Conservation (phyloP, 2,888 invertebrate genomes). For the Petrolisthes manimaculis region DNA sequence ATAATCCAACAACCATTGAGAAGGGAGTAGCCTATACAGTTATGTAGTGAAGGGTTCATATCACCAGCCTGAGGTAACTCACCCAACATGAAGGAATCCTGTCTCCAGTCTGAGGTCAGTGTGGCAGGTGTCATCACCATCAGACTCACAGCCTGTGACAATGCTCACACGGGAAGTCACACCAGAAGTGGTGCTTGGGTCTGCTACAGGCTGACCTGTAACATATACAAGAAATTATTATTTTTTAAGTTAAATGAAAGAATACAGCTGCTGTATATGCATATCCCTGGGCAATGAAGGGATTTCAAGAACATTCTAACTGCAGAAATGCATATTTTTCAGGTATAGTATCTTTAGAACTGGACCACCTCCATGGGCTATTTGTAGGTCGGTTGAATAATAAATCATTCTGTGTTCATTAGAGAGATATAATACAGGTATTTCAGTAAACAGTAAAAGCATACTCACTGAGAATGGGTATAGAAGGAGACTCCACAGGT, state of each 20-base stretch:
- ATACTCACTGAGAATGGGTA: constrained; percentile 28
- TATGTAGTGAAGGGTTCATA: too few species aligned
- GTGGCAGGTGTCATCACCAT: constrained; percentile 47
- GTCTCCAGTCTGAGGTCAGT: constrained; percentile 46
- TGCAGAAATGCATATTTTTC: neutral
- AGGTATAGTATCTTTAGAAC: too few species aligned
- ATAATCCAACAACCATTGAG: too few species aligned
- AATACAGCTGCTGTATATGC: neutral
- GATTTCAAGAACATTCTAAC: neutral
- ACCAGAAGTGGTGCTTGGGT: neutral
- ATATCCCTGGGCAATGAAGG: neutral
- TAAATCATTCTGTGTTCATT: too few species aligned
- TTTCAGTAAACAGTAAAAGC: neutral
- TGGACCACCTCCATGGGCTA: too few species aligned
- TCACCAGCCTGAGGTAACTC: neutral
- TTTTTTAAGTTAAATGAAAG: neutral
- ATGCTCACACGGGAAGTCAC: constrained; percentile 38
- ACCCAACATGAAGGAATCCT: constrained; percentile 21
- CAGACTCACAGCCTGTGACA: constrained; percentile 57
- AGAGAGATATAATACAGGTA: too few species aligned
- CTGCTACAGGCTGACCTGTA: constrained; percentile 29
- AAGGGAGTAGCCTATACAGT: too few species aligned
- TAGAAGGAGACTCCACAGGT: neutral
- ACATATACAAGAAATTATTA: neutral
- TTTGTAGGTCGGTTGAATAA: too few species aligned